Conservation (phyloP, 1,140 invertebrate species). For the Octopus bimaculoides region DNA sequence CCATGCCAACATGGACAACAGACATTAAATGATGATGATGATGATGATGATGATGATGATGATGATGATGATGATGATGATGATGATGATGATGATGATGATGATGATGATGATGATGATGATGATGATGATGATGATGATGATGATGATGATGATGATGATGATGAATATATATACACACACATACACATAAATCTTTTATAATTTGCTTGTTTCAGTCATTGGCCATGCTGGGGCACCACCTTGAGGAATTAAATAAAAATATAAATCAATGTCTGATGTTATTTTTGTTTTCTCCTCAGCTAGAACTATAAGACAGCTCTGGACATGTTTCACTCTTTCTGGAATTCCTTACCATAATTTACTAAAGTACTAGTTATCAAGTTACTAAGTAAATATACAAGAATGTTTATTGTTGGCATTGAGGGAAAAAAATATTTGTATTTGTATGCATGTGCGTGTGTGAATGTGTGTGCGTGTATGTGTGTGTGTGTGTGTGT, state of each 20-base stretch:
- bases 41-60: not conserved
- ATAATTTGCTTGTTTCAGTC: not conserved
- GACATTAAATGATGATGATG: not conserved
- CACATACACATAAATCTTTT: too few relatives aligned
- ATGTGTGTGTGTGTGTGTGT: not conserved
- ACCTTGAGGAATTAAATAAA: too few relatives aligned
- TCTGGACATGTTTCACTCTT: too few relatives aligned
- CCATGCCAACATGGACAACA: too few relatives aligned
- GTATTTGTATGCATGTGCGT: not conserved
- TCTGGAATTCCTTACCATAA: too few relatives aligned
- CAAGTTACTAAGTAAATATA: too few relatives aligned
- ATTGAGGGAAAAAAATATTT: not conserved
- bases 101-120: not conserved
- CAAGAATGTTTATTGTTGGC: too few relatives aligned
- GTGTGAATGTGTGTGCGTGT: not conserved
- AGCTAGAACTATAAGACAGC: not conserved
- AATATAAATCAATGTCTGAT: not conserved
- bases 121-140: not conserved
- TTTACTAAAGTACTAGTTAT: too few relatives aligned
- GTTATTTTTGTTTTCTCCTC: not conserved
- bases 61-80: not conserved
- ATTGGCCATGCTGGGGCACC: too few relatives aligned
- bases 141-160: not conserved
- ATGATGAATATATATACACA: not conserved
- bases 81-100: not conserved